phyloP scores from a whole-genome alignment of 2,888 invertebrate species.

The Ptychoptera contaminata region DNA sequence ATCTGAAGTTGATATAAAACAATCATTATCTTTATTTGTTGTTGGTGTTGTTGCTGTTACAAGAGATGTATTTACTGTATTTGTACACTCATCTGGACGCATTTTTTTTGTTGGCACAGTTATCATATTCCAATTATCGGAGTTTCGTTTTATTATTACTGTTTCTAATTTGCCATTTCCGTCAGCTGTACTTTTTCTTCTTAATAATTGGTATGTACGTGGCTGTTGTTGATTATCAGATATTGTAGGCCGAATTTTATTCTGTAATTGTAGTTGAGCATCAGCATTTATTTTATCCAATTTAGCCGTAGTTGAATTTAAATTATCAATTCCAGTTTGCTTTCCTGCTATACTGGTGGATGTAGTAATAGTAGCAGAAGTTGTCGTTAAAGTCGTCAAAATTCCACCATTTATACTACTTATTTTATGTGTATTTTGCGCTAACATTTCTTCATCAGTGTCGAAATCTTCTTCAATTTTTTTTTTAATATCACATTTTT shows the following conservation, averaged over 20 bases:
- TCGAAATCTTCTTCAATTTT: too few relatives aligned
- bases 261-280: background rate
- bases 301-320: background rate
- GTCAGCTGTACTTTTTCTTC: conserved; percentile 2
- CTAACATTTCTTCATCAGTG: background rate
- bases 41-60: background rate
- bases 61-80: background rate
- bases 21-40: background rate
- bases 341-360: conserved; percentile 2
- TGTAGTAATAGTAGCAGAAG: background rate
- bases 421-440: background rate
- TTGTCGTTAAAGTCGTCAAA: background rate
- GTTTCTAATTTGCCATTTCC: conserved; percentile 15
- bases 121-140: conserved; percentile 11
- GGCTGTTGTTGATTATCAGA: background rate
- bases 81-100: background rate
- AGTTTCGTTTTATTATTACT: conserved; percentile 27
- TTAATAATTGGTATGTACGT: conserved; percentile 3
- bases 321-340: background rate
- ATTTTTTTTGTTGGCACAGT: conserved; percentile 6
- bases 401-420: background rate
- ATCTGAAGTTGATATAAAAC: background rate
- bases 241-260: conserved; percentile 4
- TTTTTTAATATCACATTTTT: too few relatives aligned
- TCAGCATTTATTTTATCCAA: background rate